Evolutionary conservation across 2,113 vertebrate species (phyloP), one percentile per base, ranked within the genome.

Genomic region (Spheniscus mendiculus): DNA sequence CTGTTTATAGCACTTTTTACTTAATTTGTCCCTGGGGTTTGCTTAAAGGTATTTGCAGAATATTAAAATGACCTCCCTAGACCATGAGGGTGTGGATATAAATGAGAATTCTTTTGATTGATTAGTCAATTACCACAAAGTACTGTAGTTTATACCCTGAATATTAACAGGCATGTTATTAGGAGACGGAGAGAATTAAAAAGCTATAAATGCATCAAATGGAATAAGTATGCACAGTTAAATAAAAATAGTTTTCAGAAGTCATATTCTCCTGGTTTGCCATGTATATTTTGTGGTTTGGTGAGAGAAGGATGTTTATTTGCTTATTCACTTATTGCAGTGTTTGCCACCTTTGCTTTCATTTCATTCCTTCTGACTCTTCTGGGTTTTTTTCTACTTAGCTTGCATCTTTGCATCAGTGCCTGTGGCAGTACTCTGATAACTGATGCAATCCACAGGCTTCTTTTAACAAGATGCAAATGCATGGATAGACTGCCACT

Each of bases 101-200:
- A 92, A 93, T 86, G 58, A 96, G 86, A 97, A 85, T 90, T 89
- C 34, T 74, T 95, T 97, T 97, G 94, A 97, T 80, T 97, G 92
- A 97, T 97, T 97, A 95, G 80, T 69, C 78, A 95, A 96, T 97
- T 98, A 98, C 66, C 59, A 53, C 50, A 83, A 95, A 96, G 49
- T 76, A 92, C 61, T 63, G 32, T 85, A 66, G 50, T 69, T 97
- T 91, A 90, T 90, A 87, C 50, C 79, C 71, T 93, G 47, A 40
- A 76, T 93, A 95, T 94, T 95, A 97, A 95, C 74, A 94, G 66
- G 10, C 34, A 20, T 65, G 36, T 81, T 95, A 94, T 85, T 82
- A 95, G 74, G 52, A 56, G 9, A 72, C 34, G 7, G 45, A 93
- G 71, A 38, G 38, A 96, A 94, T 84, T 85, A 95, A 93, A 82